phyloP scores from a whole-genome alignment of 2,113 vertebrate genomes.

The Stercorarius parasiticus region DNA sequence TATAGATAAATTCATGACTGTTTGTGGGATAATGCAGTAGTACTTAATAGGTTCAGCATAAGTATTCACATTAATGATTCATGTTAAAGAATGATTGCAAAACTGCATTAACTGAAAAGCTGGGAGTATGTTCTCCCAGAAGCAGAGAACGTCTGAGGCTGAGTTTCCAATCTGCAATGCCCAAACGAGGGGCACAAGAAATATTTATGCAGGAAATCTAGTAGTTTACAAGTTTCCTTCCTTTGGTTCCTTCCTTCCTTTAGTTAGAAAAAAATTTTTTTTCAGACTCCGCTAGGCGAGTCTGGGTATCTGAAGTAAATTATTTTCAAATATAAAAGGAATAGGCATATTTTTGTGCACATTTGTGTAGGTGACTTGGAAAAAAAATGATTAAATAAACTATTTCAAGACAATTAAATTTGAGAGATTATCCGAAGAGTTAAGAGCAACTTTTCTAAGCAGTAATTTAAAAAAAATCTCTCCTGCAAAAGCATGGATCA shows the following conservation, averaged over 20 bases:
- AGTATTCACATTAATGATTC: slow-evolving; percentile 5
- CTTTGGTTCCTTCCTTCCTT: slow-evolving; percentile 57
- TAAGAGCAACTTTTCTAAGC: background rate
- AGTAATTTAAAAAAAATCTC: background rate
- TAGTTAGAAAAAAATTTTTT: background rate
- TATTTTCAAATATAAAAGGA: background rate
- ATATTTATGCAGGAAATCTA: slow-evolving; percentile 56
- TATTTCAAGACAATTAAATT: background rate
- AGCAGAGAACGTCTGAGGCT: background rate
- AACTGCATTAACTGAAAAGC: background rate
- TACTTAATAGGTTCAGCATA: background rate
- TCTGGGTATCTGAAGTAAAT: slow-evolving; percentile 4
- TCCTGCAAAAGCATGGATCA: background rate
- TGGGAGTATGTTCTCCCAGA: background rate
- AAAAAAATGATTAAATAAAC: background rate
- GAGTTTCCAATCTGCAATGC: background rate
- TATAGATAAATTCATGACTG: background rate
- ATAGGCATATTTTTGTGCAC: background rate
- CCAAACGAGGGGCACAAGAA: background rate
- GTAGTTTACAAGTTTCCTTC: slow-evolving; percentile 61
- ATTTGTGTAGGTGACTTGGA: background rate
- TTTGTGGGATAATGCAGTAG: background rate
- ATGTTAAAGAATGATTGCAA: background rate
- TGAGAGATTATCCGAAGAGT: background rate
- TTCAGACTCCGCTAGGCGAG: background rate